Evolutionary conservation across 2,888 invertebrate species (phyloP), one percentile per base, ranked within the genome.

Genomic region (Pachliopta kotzebuea): DNA sequence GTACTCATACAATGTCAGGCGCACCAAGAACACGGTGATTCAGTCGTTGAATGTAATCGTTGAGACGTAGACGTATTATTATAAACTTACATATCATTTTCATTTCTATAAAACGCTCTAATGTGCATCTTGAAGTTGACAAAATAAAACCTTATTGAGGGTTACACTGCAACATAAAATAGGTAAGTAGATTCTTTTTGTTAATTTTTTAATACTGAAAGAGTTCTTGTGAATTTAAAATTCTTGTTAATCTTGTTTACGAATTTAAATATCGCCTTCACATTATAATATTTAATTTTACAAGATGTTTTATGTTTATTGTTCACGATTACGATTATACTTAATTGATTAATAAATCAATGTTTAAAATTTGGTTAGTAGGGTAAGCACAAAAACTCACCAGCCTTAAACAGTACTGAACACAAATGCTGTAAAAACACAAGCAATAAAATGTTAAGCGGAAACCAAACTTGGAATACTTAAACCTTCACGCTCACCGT

Each of bases 51-150:
- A 18, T 49, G 24, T 9, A 20, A n/a, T 23, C 20, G 45, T 11
- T 58, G 26, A 21, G 20, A 14, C 7, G 9, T 45, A 6, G 58
- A 58, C 58, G 58, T 58, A 29, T 58, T 29, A 20, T 49, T 37
- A 45, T 45, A 24, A n/a, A 52, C n/a, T 52, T 14, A 21, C 21
- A 8, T 14, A 45, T 45, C 23, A 45, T 45, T 24, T 18, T 24
- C 9, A n/a, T 9, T 29, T 26, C 29, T 21, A n/a, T n/a, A 20
- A 58, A 26, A 42, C 23, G n/a, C 29, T 50, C n/a, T 26, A 45
- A 59, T 59, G 59, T 52, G n/a, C 29, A 31, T 31, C 21, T 52
- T 59, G 21, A 21, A 9, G 14, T 58, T 18, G 2, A 50, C 8
- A 9, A n/a, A 24, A 20, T 49, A 50, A 29, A 1, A 24, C 14